Conservation (phyloP, 2,888 invertebrate genomes). For the Drosophila mercatorum region DNA sequence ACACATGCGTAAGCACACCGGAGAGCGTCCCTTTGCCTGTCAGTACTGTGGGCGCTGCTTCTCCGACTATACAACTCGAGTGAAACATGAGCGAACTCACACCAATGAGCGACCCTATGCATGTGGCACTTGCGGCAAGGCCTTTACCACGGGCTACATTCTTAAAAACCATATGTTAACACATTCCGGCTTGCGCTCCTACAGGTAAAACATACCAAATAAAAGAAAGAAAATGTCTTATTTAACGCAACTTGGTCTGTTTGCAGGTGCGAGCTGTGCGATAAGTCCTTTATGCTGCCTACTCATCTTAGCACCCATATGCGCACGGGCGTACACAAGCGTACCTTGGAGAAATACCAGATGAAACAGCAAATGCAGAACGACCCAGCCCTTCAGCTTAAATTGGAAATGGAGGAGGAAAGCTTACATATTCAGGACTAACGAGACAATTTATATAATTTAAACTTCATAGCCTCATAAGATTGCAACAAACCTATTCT, state of each 20-base stretch:
- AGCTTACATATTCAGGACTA: conserved; percentile 69
- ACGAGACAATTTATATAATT: conserved; percentile 14
- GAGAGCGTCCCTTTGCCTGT: conserved; percentile 71
- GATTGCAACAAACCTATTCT: conserved; percentile 25
- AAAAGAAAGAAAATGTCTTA: no score
- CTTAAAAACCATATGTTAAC: conserved; percentile 72
- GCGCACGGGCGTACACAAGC: conserved; percentile 72
- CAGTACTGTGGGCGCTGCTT: conserved; percentile 74
- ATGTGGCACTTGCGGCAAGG: conserved; percentile 74
- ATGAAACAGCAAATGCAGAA: conserved; percentile 60
- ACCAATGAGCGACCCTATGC: conserved; percentile 78
- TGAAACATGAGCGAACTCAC: conserved; percentile 74
- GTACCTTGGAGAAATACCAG: conserved; percentile 70
- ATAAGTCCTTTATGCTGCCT: conserved; percentile 73
- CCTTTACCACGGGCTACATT: conserved; percentile 73
- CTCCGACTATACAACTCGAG: conserved; percentile 68
- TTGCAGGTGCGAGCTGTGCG: conserved; percentile 67
- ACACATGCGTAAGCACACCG: conserved; percentile 73
- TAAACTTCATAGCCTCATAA: conserved; percentile 21
- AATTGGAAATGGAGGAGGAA: conserved; percentile 69
- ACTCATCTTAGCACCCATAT: conserved; percentile 73
- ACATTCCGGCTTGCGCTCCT: conserved; percentile 73
- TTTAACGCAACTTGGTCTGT: not conserved
- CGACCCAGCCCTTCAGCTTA: conserved; percentile 63
- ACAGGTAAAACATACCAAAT: conserved; percentile 46